Conservation (phyloP, 2,113 vertebrate species). For the Rousettus leschenaultii region DNA sequence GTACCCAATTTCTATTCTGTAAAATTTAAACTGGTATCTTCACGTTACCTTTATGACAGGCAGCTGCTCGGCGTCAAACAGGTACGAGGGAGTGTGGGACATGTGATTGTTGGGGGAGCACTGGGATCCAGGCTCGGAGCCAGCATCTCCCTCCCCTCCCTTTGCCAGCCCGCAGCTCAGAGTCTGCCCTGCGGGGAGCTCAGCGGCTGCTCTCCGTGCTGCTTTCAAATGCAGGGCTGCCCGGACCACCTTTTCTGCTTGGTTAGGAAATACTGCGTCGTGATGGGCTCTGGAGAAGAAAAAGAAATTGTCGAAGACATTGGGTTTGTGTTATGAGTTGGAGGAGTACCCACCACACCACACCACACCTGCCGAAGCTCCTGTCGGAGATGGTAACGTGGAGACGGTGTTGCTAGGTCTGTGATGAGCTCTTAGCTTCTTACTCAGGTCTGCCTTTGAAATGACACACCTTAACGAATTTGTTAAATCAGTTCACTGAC, state of each 20-base stretch:
- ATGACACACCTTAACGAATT: background rate
- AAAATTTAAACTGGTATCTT: background rate
- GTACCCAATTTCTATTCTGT: background rate
- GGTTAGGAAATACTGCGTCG: background rate
- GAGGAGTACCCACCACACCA: background rate
- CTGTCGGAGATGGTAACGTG: background rate
- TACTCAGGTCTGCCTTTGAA: background rate
- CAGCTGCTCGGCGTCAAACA: background rate
- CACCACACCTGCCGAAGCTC: background rate
- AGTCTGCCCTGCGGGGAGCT: background rate
- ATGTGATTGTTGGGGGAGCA: background rate
- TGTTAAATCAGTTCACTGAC: background rate
- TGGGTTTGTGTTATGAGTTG: background rate
- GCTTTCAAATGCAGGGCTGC: background rate
- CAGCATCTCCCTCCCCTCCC: background rate
- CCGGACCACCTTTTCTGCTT: background rate
- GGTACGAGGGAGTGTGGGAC: background rate
- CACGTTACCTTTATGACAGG: background rate
- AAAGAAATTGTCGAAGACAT: background rate
- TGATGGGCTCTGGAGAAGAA: background rate
- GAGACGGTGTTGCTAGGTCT: background rate
- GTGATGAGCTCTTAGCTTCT: background rate
- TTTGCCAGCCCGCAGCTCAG: background rate
- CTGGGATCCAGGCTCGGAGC: background rate
- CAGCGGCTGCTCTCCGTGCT: background rate